phyloP scores from a whole-genome alignment of 2,888 invertebrate genomes.

The Leptopterna dolabrata region DNA sequence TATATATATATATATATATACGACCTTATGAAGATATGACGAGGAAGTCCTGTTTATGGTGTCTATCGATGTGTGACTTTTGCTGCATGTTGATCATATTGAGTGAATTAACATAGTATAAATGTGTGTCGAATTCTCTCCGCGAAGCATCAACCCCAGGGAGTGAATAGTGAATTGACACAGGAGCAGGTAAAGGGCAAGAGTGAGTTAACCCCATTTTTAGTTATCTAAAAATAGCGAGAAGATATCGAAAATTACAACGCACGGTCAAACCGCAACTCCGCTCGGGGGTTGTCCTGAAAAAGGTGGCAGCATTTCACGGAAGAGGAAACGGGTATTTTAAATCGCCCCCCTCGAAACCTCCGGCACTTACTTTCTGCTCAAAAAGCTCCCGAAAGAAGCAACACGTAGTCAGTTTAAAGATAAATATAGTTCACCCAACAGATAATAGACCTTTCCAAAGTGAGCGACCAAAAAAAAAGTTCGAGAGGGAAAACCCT shows the following conservation, averaged over 20 bases:
- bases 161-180: no score
- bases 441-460: background rate
- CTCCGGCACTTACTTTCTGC: background rate
- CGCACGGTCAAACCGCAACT: background rate
- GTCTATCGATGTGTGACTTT: no score
- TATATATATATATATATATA: no score
- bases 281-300: background rate
- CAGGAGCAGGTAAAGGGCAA: no score
- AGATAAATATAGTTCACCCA: background rate
- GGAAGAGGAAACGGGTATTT: background rate
- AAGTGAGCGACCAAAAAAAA: background rate
- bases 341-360: background rate
- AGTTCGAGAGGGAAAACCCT: background rate
- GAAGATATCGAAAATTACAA: background rate
- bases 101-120: no score
- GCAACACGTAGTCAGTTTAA: background rate
- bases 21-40: no score
- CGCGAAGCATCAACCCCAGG: no score
- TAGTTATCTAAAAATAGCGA: no score
- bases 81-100: no score
- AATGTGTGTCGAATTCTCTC: no score
- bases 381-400: background rate
- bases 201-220: no score
- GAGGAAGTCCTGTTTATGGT: no score
- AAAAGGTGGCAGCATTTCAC: background rate